Conservation (phyloP, 2,113 vertebrate species). For the Electrona antarctica region DNA sequence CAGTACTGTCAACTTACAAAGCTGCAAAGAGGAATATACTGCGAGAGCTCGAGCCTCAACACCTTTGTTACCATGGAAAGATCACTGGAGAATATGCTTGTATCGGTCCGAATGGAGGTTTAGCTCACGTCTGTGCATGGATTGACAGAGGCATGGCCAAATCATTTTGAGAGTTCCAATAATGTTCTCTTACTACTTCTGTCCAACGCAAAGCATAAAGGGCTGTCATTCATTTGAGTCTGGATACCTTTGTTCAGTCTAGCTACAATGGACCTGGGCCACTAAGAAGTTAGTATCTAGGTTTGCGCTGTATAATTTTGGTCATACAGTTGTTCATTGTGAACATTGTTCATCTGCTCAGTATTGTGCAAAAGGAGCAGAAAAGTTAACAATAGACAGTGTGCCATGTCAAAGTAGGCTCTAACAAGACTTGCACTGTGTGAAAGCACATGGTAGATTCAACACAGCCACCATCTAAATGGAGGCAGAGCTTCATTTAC, state of each 20-base stretch:
- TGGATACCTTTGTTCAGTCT: no score
- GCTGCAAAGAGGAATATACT: conserved; percentile 63
- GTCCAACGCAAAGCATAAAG: conserved; percentile 23
- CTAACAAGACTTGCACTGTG: no score
- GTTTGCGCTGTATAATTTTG: no score
- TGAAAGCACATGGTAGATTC: not conserved
- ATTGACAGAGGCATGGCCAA: conserved; percentile 45
- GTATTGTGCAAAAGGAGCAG: no score
- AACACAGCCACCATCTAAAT: not conserved
- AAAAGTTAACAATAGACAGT: no score
- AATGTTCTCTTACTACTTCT: conserved; percentile 32
- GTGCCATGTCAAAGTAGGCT: no score
- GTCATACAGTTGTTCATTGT: no score
- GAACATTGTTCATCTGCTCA: no score
- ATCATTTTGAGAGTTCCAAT: conserved; percentile 39
- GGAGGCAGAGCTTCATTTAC: not conserved
- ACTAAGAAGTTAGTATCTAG: no score
- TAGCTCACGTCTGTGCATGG: conserved; percentile 18
- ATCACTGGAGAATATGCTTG: conserved; percentile 41
- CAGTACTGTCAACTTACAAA: conserved; percentile 59
- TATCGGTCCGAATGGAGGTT: conserved; percentile 45
- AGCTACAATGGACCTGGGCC: no score
- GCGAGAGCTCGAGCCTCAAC: conserved; percentile 55
- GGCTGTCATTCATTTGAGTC: not conserved
- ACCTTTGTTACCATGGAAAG: conserved; percentile 71